These are phyloP conservation scores for Pyrrhia umbra DNA, from an alignment of 2,888 invertebrate species.

Conservation along the genomic window DNA sequence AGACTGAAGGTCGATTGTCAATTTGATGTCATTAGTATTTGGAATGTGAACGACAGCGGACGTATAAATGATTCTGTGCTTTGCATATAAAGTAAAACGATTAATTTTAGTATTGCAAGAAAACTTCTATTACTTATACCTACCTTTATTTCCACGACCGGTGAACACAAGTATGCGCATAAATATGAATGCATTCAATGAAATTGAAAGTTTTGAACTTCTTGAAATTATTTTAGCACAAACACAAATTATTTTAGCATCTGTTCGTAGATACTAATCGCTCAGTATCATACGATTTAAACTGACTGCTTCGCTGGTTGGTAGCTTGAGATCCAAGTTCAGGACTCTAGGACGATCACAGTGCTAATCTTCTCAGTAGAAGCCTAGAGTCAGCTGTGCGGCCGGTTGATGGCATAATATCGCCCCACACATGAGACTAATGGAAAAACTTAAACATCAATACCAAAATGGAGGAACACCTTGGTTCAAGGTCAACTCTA, in stretches of 20 bases:
- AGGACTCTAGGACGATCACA: no score
- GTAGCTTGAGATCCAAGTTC: no score
- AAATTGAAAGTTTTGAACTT: neutral
- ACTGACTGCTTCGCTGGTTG: no score
- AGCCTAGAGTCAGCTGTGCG: no score
- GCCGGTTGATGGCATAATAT: no score
- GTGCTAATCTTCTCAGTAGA: no score
- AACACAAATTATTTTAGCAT: neutral
- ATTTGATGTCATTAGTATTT: conserved; percentile 26
- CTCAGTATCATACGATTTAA: neutral
- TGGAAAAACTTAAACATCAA: no score
- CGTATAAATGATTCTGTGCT: conserved; percentile 2
- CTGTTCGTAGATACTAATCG: neutral
- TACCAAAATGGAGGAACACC: no score
- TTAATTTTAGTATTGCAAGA: conserved; percentile 13
- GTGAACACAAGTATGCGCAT: neutral
- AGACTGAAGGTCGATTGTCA: neutral
- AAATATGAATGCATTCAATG: neutral
- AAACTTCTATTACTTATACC: conserved; percentile 6
- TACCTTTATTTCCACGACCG: neutral
- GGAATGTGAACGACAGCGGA: conserved; percentile 15
- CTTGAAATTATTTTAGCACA: neutral
- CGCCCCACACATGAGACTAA: no score
- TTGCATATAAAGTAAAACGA: conserved; percentile 17
- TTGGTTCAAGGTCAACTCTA: no score